phyloP scores from a whole-genome alignment of 2,888 invertebrate species.

The Lithophane socia region DNA sequence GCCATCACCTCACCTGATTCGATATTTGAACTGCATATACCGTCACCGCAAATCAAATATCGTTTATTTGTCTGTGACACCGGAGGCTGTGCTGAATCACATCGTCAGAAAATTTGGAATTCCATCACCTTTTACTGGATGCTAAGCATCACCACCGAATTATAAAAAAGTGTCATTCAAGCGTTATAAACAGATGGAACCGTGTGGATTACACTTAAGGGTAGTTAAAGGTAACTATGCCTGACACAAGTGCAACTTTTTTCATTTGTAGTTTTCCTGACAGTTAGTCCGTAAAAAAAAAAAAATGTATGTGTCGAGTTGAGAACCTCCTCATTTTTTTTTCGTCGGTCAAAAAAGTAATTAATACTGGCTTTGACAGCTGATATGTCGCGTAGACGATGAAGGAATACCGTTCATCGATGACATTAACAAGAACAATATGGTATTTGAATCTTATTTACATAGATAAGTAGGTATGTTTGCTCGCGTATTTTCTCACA shows the following conservation, averaged over 20 bases:
- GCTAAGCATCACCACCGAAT: not conserved
- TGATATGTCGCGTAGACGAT: not conserved
- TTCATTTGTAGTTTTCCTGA: conserved; percentile 7
- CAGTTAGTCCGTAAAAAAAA: not conserved
- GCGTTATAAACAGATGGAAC: not conserved
- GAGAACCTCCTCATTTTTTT: too few species aligned
- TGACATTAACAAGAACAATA: conserved; percentile 29
- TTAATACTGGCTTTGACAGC: conserved; percentile 12
- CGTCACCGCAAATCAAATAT: conserved; percentile 28
- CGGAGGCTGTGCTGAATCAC: conserved; percentile 11
- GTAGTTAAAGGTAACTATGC: too few species aligned
- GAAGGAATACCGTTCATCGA: not conserved
- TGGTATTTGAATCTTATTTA: conserved; percentile 37
- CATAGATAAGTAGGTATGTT: conserved; percentile 33
- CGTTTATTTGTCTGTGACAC: conserved; percentile 4
- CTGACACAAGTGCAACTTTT: too few species aligned
- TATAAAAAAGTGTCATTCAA: not conserved
- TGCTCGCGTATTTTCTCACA: conserved; percentile 29
- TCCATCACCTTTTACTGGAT: too few species aligned
- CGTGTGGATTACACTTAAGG: too few species aligned
- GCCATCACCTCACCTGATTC: not conserved
- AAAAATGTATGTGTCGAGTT: too few species aligned
- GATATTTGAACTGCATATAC: not conserved
- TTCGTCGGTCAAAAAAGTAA: not conserved
- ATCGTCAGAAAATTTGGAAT: too few species aligned